Conservation (phyloP, 2,888 invertebrate genomes). For the Anoplius nigerrimus region DNA sequence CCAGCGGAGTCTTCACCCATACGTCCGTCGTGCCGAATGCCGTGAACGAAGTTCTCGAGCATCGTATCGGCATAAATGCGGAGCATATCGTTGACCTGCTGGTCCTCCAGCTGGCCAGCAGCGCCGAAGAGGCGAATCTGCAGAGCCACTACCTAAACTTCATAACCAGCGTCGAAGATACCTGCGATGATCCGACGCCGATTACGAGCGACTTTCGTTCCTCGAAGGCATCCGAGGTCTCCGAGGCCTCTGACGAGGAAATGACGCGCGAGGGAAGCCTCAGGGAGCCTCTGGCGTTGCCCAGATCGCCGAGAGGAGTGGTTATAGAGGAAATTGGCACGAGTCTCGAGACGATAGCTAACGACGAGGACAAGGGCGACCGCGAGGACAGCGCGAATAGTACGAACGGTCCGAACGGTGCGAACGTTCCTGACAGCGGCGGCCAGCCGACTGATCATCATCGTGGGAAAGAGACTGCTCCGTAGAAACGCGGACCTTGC, state of each 20-base stretch:
- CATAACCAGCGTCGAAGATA: constrained; percentile 65
- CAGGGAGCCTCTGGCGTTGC: constrained; percentile 55
- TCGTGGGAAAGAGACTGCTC: too few relatives aligned
- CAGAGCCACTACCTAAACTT: constrained; percentile 63
- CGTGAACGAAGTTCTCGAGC: too few relatives aligned
- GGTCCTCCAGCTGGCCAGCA: constrained; percentile 30
- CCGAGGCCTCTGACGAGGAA: not conserved
- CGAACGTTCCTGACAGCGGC: not conserved
- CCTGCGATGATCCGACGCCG: constrained; percentile 18
- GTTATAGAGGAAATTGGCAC: constrained; percentile 67
- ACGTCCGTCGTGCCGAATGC: too few relatives aligned
- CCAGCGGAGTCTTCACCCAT: too few relatives aligned
- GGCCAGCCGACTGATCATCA: too few relatives aligned
- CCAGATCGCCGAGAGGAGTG: constrained; percentile 52
- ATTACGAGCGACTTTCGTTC: not conserved
- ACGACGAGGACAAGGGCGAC: not conserved
- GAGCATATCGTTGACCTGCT: constrained; percentile 9
- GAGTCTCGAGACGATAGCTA: constrained; percentile 34
- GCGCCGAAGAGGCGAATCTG: constrained; percentile 42
- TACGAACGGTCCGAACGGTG: not conserved
- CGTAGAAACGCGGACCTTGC: too few relatives aligned
- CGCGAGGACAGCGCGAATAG: not conserved
- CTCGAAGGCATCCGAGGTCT: not conserved
- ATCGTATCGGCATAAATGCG: too few relatives aligned
- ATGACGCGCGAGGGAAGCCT: constrained; percentile 26